Conservation (phyloP, 2,888 invertebrate genomes). For the Magallana nippona region DNA sequence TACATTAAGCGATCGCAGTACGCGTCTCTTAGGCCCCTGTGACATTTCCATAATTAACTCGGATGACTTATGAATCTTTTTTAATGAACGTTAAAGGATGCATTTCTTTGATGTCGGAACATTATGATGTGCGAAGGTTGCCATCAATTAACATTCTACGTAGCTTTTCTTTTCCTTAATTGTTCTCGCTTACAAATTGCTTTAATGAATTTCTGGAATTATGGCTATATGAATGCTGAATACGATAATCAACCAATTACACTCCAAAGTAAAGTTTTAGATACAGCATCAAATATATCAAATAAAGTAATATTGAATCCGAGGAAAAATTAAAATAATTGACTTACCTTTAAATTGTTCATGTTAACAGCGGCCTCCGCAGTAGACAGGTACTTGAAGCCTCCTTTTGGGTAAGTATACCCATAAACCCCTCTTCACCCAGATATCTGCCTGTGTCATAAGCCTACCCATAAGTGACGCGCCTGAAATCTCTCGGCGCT, state of each 20-base stretch:
- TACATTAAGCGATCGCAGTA: background rate
- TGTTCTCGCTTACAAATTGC: background rate
- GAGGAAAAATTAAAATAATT: background rate
- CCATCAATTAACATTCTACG: background rate
- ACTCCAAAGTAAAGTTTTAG: too few species aligned
- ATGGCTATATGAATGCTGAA: background rate
- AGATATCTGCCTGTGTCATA: background rate
- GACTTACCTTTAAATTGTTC: conserved; percentile 16
- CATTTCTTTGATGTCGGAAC: background rate
- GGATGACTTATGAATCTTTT: conserved; percentile 2
- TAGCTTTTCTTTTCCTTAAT: background rate
- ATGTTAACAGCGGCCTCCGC: background rate
- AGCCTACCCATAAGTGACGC: background rate
- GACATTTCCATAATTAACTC: conserved; percentile 18
- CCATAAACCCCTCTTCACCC: conserved; percentile 14
- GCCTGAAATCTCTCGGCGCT: too few species aligned
- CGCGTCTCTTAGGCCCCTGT: background rate
- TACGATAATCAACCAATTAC: too few species aligned
- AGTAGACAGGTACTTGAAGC: background rate
- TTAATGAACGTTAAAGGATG: background rate
- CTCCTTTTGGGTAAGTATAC: conserved; percentile 1
- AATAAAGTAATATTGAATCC: background rate
- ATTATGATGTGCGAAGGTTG: background rate
- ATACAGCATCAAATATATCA: background rate
- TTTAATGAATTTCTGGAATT: background rate